Evolutionary conservation across 2,113 vertebrate genomes (phyloP).

Genomic region (Pelecanoides urinatrix): DNA sequence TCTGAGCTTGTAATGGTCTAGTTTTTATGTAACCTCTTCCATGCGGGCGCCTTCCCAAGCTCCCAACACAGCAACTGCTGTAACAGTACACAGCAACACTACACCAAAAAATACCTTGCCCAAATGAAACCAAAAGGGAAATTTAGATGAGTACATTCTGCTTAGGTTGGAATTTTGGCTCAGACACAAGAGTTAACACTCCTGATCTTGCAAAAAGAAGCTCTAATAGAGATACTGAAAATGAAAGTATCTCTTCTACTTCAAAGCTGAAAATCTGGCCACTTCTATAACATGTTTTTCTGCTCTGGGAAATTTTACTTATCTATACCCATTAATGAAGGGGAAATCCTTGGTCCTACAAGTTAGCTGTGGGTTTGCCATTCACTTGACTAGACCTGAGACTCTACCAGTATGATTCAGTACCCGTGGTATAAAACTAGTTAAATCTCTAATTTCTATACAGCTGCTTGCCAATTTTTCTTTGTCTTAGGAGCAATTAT

Average conservation of each 20-base stretch:
- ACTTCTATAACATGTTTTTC: neutral
- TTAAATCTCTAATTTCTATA: neutral
- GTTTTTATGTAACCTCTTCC: conserved; percentile 58
- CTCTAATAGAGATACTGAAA: conserved; percentile 56
- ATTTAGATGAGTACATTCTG: conserved; percentile 66
- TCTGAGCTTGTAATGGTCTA: conserved; percentile 7
- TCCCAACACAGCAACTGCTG: conserved; percentile 56
- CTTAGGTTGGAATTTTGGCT: conserved; percentile 69
- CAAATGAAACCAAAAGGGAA: conserved; percentile 69
- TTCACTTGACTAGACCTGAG: neutral
- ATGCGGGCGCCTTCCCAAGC: conserved; percentile 33
- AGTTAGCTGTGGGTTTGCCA: neutral
- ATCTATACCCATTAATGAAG: neutral
- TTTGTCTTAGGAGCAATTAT: neutral
- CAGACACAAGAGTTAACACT: conserved; percentile 21
- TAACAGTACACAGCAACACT: conserved; percentile 63
- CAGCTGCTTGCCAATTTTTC: neutral
- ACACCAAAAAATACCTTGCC: conserved; percentile 59
- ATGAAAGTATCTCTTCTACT: conserved; percentile 55
- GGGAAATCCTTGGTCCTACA: conserved; percentile 16
- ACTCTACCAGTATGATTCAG: neutral
- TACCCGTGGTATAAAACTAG: neutral
- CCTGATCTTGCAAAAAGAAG: conserved; percentile 6
- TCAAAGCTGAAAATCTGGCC: conserved; percentile 7
- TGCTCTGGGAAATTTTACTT: conserved; percentile 42